These are phyloP conservation scores for Botia kubotai DNA, from an alignment of 2,797 vertebrate genomes.

Conservation along the genomic window DNA sequence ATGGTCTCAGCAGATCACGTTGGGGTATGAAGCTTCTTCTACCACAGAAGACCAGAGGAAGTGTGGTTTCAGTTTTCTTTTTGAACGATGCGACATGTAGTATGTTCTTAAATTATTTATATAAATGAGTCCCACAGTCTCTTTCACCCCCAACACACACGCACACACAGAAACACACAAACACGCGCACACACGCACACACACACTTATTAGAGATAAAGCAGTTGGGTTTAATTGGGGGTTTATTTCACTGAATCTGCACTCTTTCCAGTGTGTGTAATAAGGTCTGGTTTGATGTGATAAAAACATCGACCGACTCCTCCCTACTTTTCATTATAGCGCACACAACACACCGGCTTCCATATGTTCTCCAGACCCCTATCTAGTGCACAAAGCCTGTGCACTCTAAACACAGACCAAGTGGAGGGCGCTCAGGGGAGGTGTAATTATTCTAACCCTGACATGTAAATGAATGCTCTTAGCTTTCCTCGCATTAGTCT, in stretches of 20 bases:
- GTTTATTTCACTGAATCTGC: conserved; percentile 32
- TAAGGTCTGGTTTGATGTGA: conserved; percentile 61
- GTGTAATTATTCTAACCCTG: conserved; percentile 53
- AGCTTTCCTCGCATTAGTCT: conserved; percentile 29
- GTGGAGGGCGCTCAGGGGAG: conserved; percentile 35
- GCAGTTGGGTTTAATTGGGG: conserved; percentile 43
- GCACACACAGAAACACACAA: too few species aligned
- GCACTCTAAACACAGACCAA: conserved; percentile 44
- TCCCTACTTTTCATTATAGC: conserved; percentile 27
- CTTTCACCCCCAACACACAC: not conserved
- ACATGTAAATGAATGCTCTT: conserved; percentile 56
- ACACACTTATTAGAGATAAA: conserved; percentile 20
- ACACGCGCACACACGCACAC: not conserved
- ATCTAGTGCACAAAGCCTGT: conserved; percentile 51
- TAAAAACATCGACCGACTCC: conserved; percentile 62
- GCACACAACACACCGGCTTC: conserved; percentile 8
- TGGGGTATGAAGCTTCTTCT: too few species aligned
- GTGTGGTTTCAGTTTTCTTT: conserved; percentile 6
- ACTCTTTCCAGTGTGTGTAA: conserved; percentile 35
- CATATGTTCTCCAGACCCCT: conserved; percentile 16
- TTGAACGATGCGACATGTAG: not conserved
- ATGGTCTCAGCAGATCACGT: not conserved
- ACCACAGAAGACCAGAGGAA: not conserved
- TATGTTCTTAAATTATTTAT: conserved; percentile 27
- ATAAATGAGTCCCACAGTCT: conserved; percentile 1